phyloP scores from a whole-genome alignment of 2,113 vertebrate genomes.

The Scatophagus argus region DNA sequence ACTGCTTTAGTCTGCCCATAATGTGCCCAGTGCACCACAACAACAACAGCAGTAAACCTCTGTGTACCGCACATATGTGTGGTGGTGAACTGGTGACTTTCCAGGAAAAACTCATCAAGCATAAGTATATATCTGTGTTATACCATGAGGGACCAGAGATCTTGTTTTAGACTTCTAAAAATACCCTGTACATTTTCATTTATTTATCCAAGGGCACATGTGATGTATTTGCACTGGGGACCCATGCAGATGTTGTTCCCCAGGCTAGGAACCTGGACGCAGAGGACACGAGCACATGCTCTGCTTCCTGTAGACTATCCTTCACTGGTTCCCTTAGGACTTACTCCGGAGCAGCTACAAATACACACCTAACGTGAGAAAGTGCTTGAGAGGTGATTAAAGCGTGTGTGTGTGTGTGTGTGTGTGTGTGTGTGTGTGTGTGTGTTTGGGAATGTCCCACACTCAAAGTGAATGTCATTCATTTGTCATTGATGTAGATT shows the following conservation, averaged over 20 bases:
- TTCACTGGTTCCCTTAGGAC: conserved; percentile 18
- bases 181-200: conserved; percentile 48
- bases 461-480: conserved; percentile 29
- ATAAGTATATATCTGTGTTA: conserved; percentile 22
- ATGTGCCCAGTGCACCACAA: neutral
- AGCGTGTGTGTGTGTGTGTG: neutral
- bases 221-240: conserved; percentile 33
- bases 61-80: neutral
- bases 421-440: neutral
- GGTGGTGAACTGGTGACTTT: conserved; percentile 7
- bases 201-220: conserved; percentile 55
- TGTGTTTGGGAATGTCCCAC: conserved; percentile 8
- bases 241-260: conserved; percentile 51
- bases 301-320: conserved; percentile 21
- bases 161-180: conserved; percentile 52
- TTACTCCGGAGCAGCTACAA: conserved; percentile 15
- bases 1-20: neutral
- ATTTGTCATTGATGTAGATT: conserved; percentile 27
- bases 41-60: neutral
- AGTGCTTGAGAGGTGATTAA: conserved; percentile 23
- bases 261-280: conserved; percentile 35
- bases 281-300: conserved; percentile 25
- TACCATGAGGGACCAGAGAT: neutral
- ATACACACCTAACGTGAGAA: conserved; percentile 11
- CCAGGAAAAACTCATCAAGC: neutral